Base-by-base conservation (phyloP, 92 coral and sea anemone genomes). In the Umimayanthus chanpuru region DNA sequence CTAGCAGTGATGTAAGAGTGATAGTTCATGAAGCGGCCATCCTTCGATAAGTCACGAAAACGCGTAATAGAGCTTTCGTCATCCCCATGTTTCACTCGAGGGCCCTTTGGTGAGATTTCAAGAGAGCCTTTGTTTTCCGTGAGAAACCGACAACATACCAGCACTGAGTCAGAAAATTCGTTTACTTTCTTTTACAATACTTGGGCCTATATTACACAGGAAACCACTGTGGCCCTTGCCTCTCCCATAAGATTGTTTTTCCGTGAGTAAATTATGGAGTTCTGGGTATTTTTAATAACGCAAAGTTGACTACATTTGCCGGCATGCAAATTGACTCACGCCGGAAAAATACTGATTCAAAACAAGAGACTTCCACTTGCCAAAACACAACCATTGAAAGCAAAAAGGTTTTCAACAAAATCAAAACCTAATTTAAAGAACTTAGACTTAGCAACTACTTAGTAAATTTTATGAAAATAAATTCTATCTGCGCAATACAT, bases 131-230 rank as follows among this genome's bases (percentile, higher is more conserved):
- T 83, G 78, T 83, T 47, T 83, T 83, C 43, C 87, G 78, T 83
- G 87, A 83, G 87, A 83, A 83, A 83, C 87, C 87, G 78, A 83
- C 87, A 83, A 83, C 84, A 83, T 83, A 83, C 87, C 87, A 83
- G 68, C 87, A 81, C 86, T 81, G 75, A 81, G 73, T 44, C 56
- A 83, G 87, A 71, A 75, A 26, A 70, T 68, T 70, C 47, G 87
- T 83, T 83, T 72, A 68, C 77, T 83, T 83, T 83, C 77, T 70
- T 70, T 71, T 36, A 75, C 77, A 15, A 43, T 83, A 53, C 77
- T 41, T 14, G 87, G 87, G 87, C 87, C 87, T 83, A 83, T 83
- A 83, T 83, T 68, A 14, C 64, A 83, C 87, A 83, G 87, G 87
- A 83, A 83, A 50, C 87, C 61, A 68, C 73, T 32, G 23, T 41